Evolutionary conservation across 2,888 invertebrate species (phyloP).

Genomic region (Tipula lateralis): DNA sequence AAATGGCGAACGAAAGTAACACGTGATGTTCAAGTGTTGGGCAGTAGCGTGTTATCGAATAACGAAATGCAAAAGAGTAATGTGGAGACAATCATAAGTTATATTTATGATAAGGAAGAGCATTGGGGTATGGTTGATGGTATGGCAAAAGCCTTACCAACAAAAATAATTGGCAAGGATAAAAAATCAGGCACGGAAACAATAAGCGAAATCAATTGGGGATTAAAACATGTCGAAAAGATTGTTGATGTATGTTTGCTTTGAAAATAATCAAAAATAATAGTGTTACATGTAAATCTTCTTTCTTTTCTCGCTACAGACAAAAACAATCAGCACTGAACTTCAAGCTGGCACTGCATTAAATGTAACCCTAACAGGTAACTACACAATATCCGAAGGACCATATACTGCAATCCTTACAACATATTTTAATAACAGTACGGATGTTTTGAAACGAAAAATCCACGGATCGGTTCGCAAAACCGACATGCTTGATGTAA

Average conservation of each 20-base stretch:
- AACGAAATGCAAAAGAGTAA: constrained; percentile 55
- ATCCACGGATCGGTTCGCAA: constrained; percentile 44
- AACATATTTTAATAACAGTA: constrained; percentile 51
- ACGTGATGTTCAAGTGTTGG: constrained; percentile 54
- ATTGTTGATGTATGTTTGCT: constrained; percentile 50
- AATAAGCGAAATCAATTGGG: constrained; percentile 65
- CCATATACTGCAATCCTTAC: constrained; percentile 69
- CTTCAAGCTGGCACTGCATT: constrained; percentile 74
- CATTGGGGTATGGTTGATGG: constrained; percentile 76
- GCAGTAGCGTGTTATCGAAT: constrained; percentile 51
- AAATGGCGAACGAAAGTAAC: constrained; percentile 52
- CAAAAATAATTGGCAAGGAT: constrained; percentile 42
- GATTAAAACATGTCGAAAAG: constrained; percentile 54
- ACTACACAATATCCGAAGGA: constrained; percentile 66
- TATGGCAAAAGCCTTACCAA: constrained; percentile 45
- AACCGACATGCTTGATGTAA: constrained; percentile 61
- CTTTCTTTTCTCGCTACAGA: constrained; percentile 33
- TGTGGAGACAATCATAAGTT: constrained; percentile 69
- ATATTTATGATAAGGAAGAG: constrained; percentile 62
- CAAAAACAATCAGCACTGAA: constrained; percentile 55
- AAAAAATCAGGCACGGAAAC: constrained; percentile 40
- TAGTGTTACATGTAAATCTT: background rate
- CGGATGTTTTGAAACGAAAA: constrained; percentile 44
- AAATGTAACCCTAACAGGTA: constrained; percentile 72
- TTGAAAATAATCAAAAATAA: no score